phyloP scores from a whole-genome alignment of 2,113 vertebrate genomes.

The Columbina picui region DNA sequence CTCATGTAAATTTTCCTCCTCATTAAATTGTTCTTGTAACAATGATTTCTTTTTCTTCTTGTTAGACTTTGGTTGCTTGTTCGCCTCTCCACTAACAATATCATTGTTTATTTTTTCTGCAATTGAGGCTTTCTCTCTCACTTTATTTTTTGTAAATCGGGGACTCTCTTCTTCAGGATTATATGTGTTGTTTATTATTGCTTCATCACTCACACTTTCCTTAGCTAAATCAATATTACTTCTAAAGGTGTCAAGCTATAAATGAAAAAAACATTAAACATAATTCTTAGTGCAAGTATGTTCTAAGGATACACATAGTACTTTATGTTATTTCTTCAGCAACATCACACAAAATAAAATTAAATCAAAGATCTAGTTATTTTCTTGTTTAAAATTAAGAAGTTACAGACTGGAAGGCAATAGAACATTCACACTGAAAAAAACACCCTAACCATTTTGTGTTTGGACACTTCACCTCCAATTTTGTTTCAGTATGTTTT shows the following conservation, averaged over 20 bases:
- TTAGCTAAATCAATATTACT: constrained; percentile 81
- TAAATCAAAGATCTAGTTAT: not conserved
- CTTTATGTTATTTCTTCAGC: not conserved
- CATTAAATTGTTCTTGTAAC: constrained; percentile 54
- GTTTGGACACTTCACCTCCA: not conserved
- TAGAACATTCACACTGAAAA: not conserved
- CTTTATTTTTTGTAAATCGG: constrained; percentile 81
- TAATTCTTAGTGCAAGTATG: not conserved
- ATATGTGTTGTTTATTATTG: constrained; percentile 78
- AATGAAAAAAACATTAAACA: constrained; percentile 54
- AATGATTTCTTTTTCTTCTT: constrained; percentile 75
- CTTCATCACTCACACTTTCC: constrained; percentile 77
- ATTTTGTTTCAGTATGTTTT: not conserved
- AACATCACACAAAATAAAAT: not conserved
- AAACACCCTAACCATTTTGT: not conserved
- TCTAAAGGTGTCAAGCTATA: constrained; percentile 84
- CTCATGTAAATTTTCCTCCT: constrained; percentile 55
- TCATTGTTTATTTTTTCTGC: constrained; percentile 79
- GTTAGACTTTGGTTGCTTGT: constrained; percentile 54
- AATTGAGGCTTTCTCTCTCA: constrained; percentile 69
- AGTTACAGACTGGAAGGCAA: not conserved
- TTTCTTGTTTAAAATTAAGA: not conserved
- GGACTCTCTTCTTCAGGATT: constrained; percentile 80
- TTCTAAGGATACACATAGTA: not conserved
- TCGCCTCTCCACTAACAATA: constrained; percentile 66